Evolutionary conservation across 2,888 invertebrate genomes (phyloP), one percentile per base, ranked within the genome.

Genomic region (Volucella bombylans): DNA sequence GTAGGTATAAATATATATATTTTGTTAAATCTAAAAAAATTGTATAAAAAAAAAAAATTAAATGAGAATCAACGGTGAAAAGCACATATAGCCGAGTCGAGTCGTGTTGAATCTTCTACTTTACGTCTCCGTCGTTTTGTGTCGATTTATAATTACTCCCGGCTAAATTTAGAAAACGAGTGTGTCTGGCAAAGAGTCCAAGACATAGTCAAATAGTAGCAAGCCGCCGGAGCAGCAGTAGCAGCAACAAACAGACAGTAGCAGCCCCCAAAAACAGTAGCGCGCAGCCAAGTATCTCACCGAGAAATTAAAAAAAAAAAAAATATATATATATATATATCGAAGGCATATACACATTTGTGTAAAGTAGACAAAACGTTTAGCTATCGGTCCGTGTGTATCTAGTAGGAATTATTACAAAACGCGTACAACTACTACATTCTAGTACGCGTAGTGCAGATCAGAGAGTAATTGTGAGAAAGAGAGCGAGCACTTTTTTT

Each of bases 151-250:
- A 91, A 91, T 91, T 91, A 91, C 91, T 90, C 90, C 90, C 89
- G 90, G 90, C 91, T 91, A 91, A 91, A 91, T 90, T 91, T 91
- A 91, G 91, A 91, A 91, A 90, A 91, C 90, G 90, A 91, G 91
- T 90, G 90, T 90, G 91, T 90, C 90, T 90, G 90, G 88, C 90
- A 90, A 85, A 85, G 85, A 85, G 85, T 85, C 85, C 81, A 85
- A 85, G 85, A 85, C 68, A 68, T 81, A 85, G 85, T 81, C 85
- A 85, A 85, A 85, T 85, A 85, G 85, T 81, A 85, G 85, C 80
- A 82, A 86, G 76, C 87, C 68, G 74, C 83, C 79, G 79, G 64
- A 82, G 77, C 82, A 82, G 72, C 80, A 82, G 81, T 86, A 81
- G 83, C 80, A 76, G 86, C 89, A 87, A 87, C 86, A 86, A 78